Evolutionary conservation across 1,140 invertebrate species (phyloP).

Genomic region (Oedothorax gibbosus): DNA sequence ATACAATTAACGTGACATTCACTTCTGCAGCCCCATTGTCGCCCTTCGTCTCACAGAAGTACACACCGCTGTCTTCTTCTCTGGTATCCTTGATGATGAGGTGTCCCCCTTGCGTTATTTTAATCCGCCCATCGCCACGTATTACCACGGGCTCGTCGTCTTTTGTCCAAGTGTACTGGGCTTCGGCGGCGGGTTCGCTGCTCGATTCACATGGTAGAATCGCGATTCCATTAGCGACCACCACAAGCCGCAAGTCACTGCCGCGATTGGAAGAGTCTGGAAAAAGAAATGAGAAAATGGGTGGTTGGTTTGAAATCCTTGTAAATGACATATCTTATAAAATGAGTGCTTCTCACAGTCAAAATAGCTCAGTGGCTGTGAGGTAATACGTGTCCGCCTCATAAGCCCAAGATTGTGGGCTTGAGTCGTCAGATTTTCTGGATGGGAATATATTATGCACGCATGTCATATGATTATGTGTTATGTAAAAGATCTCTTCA

Average conservation of each 20-base stretch:
- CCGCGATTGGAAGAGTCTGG: slow-evolving; percentile 17
- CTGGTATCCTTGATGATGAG: slow-evolving; percentile 66
- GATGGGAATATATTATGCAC: too few relatives aligned
- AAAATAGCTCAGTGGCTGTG: too few relatives aligned
- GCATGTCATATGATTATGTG: too few relatives aligned
- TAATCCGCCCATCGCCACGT: slow-evolving; percentile 32
- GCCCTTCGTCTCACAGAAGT: slow-evolving; percentile 67
- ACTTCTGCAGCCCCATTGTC: slow-evolving; percentile 64
- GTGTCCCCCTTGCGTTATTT: slow-evolving; percentile 42
- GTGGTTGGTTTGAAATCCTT: too few relatives aligned
- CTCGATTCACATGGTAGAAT: slow-evolving; percentile 32
- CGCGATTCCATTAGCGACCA: slow-evolving; percentile 43
- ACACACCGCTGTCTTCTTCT: slow-evolving; percentile 67
- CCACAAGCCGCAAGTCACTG: slow-evolving; percentile 46
- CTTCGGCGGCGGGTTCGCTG: neutral
- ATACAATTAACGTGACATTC: slow-evolving; percentile 54
- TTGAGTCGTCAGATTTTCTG: too few relatives aligned
- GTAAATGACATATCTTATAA: too few relatives aligned
- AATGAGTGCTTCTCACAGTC: too few relatives aligned
- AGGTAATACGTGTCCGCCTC: too few relatives aligned
- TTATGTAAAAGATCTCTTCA: too few relatives aligned
- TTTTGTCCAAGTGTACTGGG: slow-evolving; percentile 33
- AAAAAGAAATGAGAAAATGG: neutral
- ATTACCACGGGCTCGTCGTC: slow-evolving; percentile 20
- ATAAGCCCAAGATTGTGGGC: too few relatives aligned